A percentile compares a stretch with the other conserved stretches of the same genome.
phyloP scores from a whole-genome alignment of 2,797 vertebrate genomes.

The Antennarius maculatus region DNA sequence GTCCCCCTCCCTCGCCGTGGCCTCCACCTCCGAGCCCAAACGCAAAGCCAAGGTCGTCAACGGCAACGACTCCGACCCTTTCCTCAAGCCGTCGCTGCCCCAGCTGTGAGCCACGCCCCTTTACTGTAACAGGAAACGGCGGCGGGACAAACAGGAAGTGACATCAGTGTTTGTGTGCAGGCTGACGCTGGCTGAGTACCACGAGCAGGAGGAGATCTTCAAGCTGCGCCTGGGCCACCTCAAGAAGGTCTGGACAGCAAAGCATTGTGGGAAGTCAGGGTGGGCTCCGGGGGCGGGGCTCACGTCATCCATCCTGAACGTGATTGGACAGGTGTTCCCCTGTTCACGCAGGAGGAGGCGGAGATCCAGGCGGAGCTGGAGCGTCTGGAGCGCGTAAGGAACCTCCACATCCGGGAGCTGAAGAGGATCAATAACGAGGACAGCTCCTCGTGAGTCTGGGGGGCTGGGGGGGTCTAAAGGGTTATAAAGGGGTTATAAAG shows the following conservation, averaged over 20 bases:
- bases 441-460: slow-evolving; percentile 92
- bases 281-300: too few relatives aligned
- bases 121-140: too few relatives aligned
- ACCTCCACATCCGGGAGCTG: slow-evolving; percentile 98
- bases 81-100: slow-evolving; percentile 95
- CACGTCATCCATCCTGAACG: too few relatives aligned
- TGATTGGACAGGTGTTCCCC: too few relatives aligned
- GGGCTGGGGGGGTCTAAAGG: too few relatives aligned
- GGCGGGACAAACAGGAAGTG: too few relatives aligned
- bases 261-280: too few relatives aligned
- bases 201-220: slow-evolving; percentile 99
- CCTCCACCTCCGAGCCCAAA: slow-evolving; percentile 94
- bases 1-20: slow-evolving; percentile 87
- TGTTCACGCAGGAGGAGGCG: slow-evolving; percentile 90
- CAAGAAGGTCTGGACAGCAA: slow-evolving; percentile 73
- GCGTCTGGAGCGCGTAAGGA: slow-evolving; percentile 96
- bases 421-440: slow-evolving; percentile 99
- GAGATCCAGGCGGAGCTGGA: slow-evolving; percentile 99
- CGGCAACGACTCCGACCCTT: slow-evolving; percentile 97
- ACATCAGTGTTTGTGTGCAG: slow-evolving; percentile 66
- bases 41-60: slow-evolving; percentile 99
- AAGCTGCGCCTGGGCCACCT: slow-evolving; percentile 98
- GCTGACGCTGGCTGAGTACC: slow-evolving; percentile 96
- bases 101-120: slow-evolving; percentile 84
- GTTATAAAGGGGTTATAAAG: too few relatives aligned